These are phyloP conservation scores for Semicossyphus pulcher DNA, from an alignment of 2,113 vertebrate species.

Conservation along the genomic window DNA sequence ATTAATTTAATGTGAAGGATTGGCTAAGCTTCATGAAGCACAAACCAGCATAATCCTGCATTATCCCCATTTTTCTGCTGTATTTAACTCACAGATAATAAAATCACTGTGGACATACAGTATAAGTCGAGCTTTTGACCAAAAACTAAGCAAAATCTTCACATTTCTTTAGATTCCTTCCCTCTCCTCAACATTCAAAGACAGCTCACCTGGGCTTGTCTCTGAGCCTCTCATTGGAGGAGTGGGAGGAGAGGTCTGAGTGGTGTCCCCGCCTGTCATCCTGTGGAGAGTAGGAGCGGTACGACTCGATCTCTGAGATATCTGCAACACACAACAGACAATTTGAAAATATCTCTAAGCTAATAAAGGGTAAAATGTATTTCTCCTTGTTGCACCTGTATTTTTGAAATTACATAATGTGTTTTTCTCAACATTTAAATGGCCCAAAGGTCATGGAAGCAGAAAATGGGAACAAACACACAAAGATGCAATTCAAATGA, in stretches of 20 bases:
- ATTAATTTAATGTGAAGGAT: slow-evolving; percentile 28
- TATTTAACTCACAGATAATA: not conserved
- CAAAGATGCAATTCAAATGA: slow-evolving; percentile 11
- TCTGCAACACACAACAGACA: slow-evolving; percentile 80
- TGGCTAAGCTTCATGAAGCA: slow-evolving; percentile 25
- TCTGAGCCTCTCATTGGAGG: slow-evolving; percentile 93
- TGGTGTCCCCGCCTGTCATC: slow-evolving; percentile 89
- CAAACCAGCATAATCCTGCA: slow-evolving; percentile 56
- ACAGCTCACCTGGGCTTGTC: slow-evolving; percentile 88
- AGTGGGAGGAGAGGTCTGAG: slow-evolving; percentile 94
- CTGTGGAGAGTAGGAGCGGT: slow-evolving; percentile 93
- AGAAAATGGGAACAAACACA: not conserved
- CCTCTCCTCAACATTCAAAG: too few relatives aligned
- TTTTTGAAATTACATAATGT: slow-evolving; percentile 11
- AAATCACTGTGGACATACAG: not conserved
- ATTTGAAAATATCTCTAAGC: not conserved
- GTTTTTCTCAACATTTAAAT: not conserved
- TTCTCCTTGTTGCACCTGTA: not conserved
- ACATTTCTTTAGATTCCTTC: too few relatives aligned
- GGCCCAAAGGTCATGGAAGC: slow-evolving; percentile 14
- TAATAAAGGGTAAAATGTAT: not conserved
- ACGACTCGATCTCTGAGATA: slow-evolving; percentile 98
- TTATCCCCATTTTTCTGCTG: slow-evolving; percentile 49
- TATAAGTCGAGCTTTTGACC: not conserved
- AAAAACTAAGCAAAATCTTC: too few relatives aligned